Evolutionary conservation across 2,113 vertebrate species (phyloP).

Genomic region (Spermophilus dauricus): DNA sequence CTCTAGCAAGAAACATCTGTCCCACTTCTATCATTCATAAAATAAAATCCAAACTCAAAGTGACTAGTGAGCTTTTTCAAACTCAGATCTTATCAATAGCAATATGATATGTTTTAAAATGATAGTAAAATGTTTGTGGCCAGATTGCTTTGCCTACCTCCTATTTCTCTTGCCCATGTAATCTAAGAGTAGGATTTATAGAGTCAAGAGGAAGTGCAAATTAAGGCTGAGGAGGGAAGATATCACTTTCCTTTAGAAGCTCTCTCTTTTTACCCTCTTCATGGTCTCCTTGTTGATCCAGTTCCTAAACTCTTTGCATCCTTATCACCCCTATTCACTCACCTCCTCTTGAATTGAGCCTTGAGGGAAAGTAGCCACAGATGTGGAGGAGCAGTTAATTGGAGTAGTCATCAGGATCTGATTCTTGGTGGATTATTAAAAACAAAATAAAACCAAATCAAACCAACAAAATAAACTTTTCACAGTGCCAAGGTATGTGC

Average conservation of each 20-base stretch:
- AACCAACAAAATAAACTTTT: background rate
- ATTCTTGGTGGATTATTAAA: background rate
- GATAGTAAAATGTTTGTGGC: background rate
- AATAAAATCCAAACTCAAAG: background rate
- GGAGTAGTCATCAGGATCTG: background rate
- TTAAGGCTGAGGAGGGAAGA: background rate
- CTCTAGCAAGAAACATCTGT: background rate
- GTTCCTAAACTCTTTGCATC: background rate
- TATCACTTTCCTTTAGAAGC: background rate
- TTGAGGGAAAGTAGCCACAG: background rate
- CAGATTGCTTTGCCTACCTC: background rate
- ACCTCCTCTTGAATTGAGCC: background rate
- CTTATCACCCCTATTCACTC: background rate
- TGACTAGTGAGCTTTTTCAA: background rate
- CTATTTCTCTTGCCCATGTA: background rate
- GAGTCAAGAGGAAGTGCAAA: background rate
- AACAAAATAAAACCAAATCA: background rate
- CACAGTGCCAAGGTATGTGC: background rate
- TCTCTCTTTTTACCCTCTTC: background rate
- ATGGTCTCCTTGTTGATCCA: background rate
- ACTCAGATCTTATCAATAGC: background rate
- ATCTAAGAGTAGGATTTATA: background rate
- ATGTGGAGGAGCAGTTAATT: background rate
- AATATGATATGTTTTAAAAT: background rate
- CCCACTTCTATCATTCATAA: background rate